Conservation (phyloP, 2,888 invertebrate species). For the Pristionchus maxplancki region DNA sequence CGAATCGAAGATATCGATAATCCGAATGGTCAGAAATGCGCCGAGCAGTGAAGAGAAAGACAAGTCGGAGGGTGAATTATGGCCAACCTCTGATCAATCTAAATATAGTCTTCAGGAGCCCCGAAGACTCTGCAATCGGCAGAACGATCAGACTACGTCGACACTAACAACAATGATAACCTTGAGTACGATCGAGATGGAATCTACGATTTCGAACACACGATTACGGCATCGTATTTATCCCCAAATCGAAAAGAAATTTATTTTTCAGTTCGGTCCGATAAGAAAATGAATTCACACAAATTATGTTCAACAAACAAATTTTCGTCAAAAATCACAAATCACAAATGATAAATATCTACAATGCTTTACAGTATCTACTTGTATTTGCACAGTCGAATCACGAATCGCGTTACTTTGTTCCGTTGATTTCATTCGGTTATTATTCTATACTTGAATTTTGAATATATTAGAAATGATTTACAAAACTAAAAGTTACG, state of each 20-base stretch:
- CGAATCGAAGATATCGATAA: neutral
- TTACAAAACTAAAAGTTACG: too few species aligned
- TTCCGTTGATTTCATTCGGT: neutral
- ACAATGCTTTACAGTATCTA: neutral
- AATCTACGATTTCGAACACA: constrained; percentile 29
- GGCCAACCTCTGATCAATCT: neutral
- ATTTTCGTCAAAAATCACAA: too few species aligned
- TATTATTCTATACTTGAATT: too few species aligned
- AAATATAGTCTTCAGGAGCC: neutral
- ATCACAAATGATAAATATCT: neutral
- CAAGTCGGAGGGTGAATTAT: neutral
- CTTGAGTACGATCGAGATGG: constrained; percentile 11
- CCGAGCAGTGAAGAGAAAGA: neutral
- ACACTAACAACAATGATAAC: neutral
- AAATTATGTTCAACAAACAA: too few species aligned
- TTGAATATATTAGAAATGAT: too few species aligned
- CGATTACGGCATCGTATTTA: neutral
- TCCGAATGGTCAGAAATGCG: neutral
- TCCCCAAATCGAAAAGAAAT: neutral
- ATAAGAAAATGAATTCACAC: neutral
- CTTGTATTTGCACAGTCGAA: neutral
- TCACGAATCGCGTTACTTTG: neutral
- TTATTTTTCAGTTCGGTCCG: neutral
- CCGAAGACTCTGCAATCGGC: constrained; percentile 28
- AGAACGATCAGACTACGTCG: constrained; percentile 1